Percentiles rank a stretch among this genome's conserved stretches.
Conservation (phyloP, 35 echinoderm and acorn worm species). For the Chiridota heheva region DNA sequence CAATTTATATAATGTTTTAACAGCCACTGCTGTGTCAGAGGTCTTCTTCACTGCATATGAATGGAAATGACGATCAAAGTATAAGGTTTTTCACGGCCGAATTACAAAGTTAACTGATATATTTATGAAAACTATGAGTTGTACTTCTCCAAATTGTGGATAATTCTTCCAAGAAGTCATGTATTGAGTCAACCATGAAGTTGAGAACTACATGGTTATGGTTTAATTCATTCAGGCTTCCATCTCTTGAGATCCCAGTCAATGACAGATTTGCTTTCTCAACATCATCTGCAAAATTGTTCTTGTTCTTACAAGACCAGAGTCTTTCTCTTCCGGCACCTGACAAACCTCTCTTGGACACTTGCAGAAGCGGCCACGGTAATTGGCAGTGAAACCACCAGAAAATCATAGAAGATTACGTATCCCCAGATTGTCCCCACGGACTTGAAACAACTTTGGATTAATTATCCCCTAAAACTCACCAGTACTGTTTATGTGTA, state of each 20-base stretch:
- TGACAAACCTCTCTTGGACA: neutral
- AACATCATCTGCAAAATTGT: neutral
- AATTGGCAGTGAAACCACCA: conserved; percentile 26
- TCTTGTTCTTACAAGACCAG: neutral
- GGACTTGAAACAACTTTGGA: conserved; percentile 15
- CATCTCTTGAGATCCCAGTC: conserved; percentile 17
- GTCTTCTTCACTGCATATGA: conserved; percentile 3
- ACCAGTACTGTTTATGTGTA: neutral
- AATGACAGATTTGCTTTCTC: neutral
- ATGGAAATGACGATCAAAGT: neutral
- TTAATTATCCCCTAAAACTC: conserved; percentile 1
- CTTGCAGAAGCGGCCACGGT: conserved; percentile 12
- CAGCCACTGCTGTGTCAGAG: too few relatives aligned
- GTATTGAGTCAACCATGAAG: neutral
- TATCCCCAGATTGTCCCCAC: conserved; percentile 19
- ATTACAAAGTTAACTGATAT: too few relatives aligned
- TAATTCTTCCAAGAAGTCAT: conserved; percentile 30
- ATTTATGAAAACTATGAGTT: too few relatives aligned
- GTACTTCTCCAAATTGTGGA: too few relatives aligned
- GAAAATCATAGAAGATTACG: conserved; percentile 16
- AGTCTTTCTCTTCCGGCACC: neutral
- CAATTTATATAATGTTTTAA: too few relatives aligned
- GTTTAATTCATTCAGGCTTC: neutral
- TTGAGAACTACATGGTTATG: conserved; percentile 20
- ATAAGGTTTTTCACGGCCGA: too few relatives aligned